These are phyloP conservation scores for Odocoileus virginianus DNA, from an alignment of 2,113 vertebrate genomes.

Conservation along the genomic window DNA sequence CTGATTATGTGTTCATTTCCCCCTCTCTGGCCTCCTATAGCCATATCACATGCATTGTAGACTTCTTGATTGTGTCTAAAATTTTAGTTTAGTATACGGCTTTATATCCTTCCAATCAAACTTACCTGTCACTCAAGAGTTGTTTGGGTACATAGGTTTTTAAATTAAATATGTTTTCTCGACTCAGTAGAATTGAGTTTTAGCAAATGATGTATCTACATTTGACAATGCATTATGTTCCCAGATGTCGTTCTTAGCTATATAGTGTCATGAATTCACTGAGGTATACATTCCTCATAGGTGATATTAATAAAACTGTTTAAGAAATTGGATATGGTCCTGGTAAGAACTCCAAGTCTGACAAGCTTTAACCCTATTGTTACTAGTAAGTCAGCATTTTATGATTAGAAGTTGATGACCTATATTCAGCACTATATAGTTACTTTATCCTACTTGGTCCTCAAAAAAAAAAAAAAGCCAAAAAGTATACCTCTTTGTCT, in stretches of 20 bases:
- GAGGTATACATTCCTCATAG: neutral
- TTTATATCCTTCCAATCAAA: neutral
- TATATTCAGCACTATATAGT: neutral
- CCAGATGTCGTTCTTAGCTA: neutral
- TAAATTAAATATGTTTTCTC: neutral
- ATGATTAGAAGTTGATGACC: neutral
- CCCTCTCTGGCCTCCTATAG: neutral
- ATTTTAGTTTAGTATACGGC: neutral
- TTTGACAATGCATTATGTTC: neutral
- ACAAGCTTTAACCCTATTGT: neutral
- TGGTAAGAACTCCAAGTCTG: neutral
- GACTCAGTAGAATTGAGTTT: neutral
- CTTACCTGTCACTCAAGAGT: neutral
- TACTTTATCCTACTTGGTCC: neutral
- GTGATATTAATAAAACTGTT: neutral
- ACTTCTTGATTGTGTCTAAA: neutral
- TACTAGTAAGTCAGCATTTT: neutral
- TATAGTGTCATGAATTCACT: neutral
- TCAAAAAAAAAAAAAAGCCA: neutral
- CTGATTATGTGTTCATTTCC: constrained; percentile 20
- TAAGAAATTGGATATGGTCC: neutral
- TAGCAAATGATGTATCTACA: neutral
- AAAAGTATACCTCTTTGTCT: neutral
- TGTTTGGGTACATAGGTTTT: neutral
- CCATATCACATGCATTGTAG: neutral